Evolutionary conservation across 2,888 invertebrate genomes (phyloP), one percentile per base, ranked within the genome.

Genomic region (Notodonta ziczac): DNA sequence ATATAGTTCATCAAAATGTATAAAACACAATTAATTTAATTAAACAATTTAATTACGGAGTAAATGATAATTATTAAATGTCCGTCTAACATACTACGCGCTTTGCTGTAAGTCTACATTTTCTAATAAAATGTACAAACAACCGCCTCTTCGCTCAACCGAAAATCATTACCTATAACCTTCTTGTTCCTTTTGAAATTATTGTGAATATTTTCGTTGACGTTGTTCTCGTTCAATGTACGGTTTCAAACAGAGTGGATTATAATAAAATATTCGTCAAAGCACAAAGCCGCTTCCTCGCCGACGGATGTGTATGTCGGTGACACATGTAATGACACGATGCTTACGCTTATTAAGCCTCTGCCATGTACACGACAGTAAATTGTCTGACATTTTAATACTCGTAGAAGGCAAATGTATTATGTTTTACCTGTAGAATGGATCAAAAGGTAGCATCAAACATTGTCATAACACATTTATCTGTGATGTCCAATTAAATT

Each of bases 181-280:
- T 4, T 46, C 24, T 32, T n/a, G 7, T 46, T 48, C 39, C 35
- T 7, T 35, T 35, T 35, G 35, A 35, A 35, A 35, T 35, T 35
- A 35, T 35, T 35, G 35, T 35, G 35, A 35, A 35, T 35, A 35
- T 6, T 35, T 3, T 35, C 5, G 7, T 35, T 35, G 35, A 24
- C 24, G 24, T 2, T 24, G 24, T 24, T 24, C 35, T 5, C 4
- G 35, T 35, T 35, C 35, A 35, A 35, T 3, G 35, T 35, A 35
- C 35, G 35, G 7, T 35, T 6, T 35, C 35, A 35, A 35, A 35
- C 14, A 32, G 10, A 58, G 48, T 10, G n/a, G 13, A 48, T 53
- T 56, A 53, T 24, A 58, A 53, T 56, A 74, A 71, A 76, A 73
- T 74, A 74, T 75, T 77, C 63, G 61, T 65, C 56, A 60, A 71